Evolutionary conservation across 2,888 invertebrate genomes (phyloP).

Genomic region (Pyralis farinalis): DNA sequence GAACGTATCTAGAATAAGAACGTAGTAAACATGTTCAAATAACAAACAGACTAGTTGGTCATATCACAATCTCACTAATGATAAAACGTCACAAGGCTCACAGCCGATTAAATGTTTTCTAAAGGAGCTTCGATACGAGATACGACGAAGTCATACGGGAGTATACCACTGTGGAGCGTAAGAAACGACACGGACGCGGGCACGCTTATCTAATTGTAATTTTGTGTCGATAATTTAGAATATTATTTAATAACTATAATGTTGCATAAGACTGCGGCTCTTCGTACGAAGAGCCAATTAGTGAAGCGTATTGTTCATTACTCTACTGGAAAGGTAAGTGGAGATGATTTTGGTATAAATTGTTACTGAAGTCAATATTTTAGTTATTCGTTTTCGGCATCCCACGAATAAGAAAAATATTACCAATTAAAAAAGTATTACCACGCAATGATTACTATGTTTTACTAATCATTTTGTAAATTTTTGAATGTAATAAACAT

Average conservation of each 20-base stretch:
- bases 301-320: constrained; percentile 50
- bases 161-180: not conserved
- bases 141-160: constrained; percentile 11
- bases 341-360: too few relatives aligned
- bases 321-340: constrained; percentile 56
- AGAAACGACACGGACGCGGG: constrained; percentile 20
- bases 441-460: too few relatives aligned
- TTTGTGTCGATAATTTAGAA: constrained; percentile 21
- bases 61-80: constrained; percentile 37
- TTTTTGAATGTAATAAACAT: too few relatives aligned
- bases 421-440: too few relatives aligned
- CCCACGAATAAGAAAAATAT: too few relatives aligned
- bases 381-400: too few relatives aligned
- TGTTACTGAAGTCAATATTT: too few relatives aligned
- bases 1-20: too few relatives aligned
- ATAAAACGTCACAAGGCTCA: constrained; percentile 34
- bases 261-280: constrained; percentile 55
- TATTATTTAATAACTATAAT: constrained; percentile 31
- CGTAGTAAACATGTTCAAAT: constrained; percentile 10
- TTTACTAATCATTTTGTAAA: too few relatives aligned
- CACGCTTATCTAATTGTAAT: constrained; percentile 5
- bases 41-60: constrained; percentile 25
- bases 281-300: constrained; percentile 46
- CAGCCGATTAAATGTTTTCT: constrained; percentile 43
- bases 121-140: constrained; percentile 36